A percentile compares a stretch with the other conserved stretches of the same genome.
These are phyloP conservation scores for Halictus rubicundus DNA, from an alignment of 1,140 invertebrate species.

Conservation along the genomic window DNA sequence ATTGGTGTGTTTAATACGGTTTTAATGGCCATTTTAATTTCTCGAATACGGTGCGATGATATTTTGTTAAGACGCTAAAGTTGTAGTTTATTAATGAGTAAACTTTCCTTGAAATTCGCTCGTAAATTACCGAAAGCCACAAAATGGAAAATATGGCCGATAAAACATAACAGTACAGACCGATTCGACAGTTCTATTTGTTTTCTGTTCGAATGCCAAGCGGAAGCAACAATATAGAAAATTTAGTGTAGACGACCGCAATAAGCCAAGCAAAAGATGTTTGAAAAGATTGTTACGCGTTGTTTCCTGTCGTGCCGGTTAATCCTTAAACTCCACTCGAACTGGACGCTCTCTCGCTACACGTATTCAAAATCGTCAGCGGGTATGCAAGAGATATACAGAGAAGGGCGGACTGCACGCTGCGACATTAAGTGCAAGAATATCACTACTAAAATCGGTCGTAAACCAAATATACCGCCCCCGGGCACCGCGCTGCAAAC, in stretches of 20 bases:
- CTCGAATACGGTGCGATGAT: too few relatives aligned
- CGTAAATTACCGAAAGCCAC: too few relatives aligned
- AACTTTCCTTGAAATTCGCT: too few relatives aligned
- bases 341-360: neutral
- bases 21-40: too few relatives aligned
- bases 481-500: conserved; percentile 50
- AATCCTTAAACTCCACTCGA: neutral
- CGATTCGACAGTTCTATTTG: neutral
- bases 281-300: neutral
- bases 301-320: neutral
- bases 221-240: neutral
- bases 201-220: neutral
- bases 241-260: neutral
- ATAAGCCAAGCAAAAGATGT: neutral
- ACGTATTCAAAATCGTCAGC: neutral
- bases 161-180: neutral
- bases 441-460: conserved; percentile 73
- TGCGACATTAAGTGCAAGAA: conserved; percentile 69
- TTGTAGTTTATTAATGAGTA: too few relatives aligned
- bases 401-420: conserved; percentile 39
- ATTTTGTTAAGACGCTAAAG: too few relatives aligned
- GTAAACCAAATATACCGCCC: conserved; percentile 68
- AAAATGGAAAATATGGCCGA: neutral
- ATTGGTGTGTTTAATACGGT: too few relatives aligned
- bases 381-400: conserved; percentile 3